Evolutionary conservation across 2,888 invertebrate genomes (phyloP), one percentile per base, ranked within the genome.

Genomic region (Rhagonycha fulva): DNA sequence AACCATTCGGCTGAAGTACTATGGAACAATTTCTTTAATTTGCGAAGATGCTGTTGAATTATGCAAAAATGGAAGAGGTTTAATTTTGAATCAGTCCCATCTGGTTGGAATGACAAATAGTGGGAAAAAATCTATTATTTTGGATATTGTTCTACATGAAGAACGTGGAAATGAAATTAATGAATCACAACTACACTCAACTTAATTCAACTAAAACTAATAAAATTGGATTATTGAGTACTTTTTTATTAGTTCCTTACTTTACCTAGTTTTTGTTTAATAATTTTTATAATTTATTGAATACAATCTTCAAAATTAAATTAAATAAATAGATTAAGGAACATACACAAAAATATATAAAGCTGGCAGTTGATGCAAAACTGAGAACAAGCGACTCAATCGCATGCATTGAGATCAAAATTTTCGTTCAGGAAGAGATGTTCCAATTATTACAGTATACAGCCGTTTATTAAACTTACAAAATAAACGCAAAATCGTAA

Each of bases 131-230:
- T 82, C 84, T 12, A 76, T 87, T 24, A 81, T 81, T 60, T 79
- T 87, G 71, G 86, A 87, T 79, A 80, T 86, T 74, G 83, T 86
- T n/a, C 78, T 87, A 28, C 86, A 87, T 75, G 80, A 78, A 70
- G 70, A 71, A 71, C 61, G 30, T 47, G 47, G n/a, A 47, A 47
- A 47, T 9, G 47, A n/a, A 47, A 47, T n/a, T 7, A 0, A n/a
- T 9, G 7, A 5, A 47, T n/a, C 7, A n/a, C 47, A 12, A n/a
- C 47, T 47, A n/a, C n/a, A 47, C n/a, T 47, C 47, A n/a, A n/a
- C n/a, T n/a, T 47, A 47, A 47, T n/a, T n/a, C n/a, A n/a, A n/a
- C 47, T 26, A 4, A 3, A 1, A n/a, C 5, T 47, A 47, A 47
- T 47, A 47, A 47, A 47, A 47, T 47, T 47, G n/a, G n/a, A 4